These are phyloP conservation scores for Aulostomus chinensis DNA, from an alignment of 2,797 vertebrate species.

Conservation along the genomic window DNA sequence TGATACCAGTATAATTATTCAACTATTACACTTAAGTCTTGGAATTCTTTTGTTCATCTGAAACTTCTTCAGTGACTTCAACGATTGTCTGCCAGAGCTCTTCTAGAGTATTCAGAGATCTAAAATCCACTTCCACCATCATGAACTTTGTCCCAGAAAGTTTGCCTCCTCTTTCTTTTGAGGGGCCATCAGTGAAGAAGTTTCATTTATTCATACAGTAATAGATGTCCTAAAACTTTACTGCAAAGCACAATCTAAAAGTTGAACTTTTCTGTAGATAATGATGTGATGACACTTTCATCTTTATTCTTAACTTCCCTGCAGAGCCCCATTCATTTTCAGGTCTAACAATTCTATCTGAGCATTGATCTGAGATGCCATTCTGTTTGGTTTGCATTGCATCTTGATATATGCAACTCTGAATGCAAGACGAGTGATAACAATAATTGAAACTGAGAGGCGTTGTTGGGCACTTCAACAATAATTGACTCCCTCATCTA, in stretches of 20 bases:
- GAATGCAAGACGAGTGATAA: slow-evolving; percentile 32
- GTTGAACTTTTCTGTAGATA: slow-evolving; percentile 17
- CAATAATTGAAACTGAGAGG: slow-evolving; percentile 48
- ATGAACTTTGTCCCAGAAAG: too few relatives aligned
- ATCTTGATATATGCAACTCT: slow-evolving; percentile 28
- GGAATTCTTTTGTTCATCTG: too few relatives aligned
- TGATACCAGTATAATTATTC: too few relatives aligned
- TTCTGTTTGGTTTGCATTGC: slow-evolving; percentile 25
- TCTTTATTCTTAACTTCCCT: slow-evolving; percentile 15
- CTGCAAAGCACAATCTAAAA: slow-evolving; percentile 7
- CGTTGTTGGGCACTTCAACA: slow-evolving; percentile 13
- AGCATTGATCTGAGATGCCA: slow-evolving; percentile 10
- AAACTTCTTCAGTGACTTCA: too few relatives aligned
- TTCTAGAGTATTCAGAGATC: too few relatives aligned
- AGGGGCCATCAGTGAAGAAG: too few relatives aligned
- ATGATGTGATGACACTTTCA: slow-evolving; percentile 5
- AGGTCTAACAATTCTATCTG: slow-evolving; percentile 9
- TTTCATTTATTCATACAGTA: too few relatives aligned
- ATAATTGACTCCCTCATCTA: slow-evolving; percentile 43
- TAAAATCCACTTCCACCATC: too few relatives aligned
- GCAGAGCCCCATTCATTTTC: slow-evolving; percentile 9
- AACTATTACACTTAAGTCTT: too few relatives aligned
- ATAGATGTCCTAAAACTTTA: too few relatives aligned
- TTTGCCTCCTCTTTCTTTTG: too few relatives aligned
- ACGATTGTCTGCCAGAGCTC: too few relatives aligned